Evolutionary conservation across 2,797 vertebrate genomes (phyloP).

Genomic region (Sphenopsis melanotis): DNA sequence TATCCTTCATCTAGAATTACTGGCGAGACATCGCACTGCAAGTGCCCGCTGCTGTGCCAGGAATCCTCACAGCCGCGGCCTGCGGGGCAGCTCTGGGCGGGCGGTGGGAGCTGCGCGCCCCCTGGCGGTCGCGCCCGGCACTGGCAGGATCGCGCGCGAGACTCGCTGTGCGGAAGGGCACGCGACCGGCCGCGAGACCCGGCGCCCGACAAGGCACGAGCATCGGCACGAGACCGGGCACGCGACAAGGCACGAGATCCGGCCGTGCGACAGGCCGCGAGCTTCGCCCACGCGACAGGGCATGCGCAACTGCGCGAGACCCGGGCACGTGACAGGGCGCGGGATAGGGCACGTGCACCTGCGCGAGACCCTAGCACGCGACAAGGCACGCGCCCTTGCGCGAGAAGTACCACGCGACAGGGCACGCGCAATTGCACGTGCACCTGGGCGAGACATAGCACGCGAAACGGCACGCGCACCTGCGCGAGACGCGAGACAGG

Average conservation of each 20-base stretch:
- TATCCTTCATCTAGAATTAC: neutral
- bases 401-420: neutral
- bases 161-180: neutral
- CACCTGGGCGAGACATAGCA: neutral
- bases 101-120: neutral
- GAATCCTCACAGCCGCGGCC: neutral
- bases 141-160: too few relatives aligned
- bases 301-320: neutral
- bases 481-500: neutral
- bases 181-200: neutral
- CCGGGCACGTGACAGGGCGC: rapidly evolving
- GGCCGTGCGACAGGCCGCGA: neutral
- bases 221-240: neutral
- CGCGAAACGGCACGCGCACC: too few relatives aligned
- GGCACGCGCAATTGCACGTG: neutral
- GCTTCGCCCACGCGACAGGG: neutral
- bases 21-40: too few relatives aligned
- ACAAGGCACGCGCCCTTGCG: neutral
- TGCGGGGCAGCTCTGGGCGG: rapidly evolving
- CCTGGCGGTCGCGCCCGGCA: neutral
- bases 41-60: too few relatives aligned
- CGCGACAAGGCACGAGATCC: neutral
- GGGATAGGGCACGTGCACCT: neutral
- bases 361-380: neutral
- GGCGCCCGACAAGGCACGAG: neutral